Evolutionary conservation across 2,888 invertebrate genomes (phyloP).

Genomic region (Platycnemis pennipes): DNA sequence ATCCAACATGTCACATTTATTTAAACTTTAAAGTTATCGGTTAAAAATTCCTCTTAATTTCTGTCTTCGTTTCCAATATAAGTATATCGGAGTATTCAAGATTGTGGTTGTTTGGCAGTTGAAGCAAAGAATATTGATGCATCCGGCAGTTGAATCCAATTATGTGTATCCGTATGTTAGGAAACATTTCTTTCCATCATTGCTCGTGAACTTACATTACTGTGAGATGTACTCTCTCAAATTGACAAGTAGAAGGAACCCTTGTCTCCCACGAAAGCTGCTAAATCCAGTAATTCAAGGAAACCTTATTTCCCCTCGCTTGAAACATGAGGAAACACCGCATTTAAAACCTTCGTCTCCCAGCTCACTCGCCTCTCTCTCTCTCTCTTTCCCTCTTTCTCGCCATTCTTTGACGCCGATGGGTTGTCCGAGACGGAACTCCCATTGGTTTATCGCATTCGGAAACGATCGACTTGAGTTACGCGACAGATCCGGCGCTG

Average conservation of each 20-base stretch:
- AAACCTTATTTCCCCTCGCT: not conserved
- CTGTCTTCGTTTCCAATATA: no score
- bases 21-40: no score
- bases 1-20: no score
- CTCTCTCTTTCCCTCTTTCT: not conserved
- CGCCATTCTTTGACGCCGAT: not conserved
- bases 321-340: not conserved
- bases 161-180: no score
- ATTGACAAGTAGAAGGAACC: not conserved
- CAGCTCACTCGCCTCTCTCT: not conserved
- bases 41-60: no score
- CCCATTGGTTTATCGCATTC: constrained; percentile 33
- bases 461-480: constrained; percentile 44
- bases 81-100: no score
- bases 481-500: constrained; percentile 38
- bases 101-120: no score
- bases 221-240: not conserved
- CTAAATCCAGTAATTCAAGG: not conserved
- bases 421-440: not conserved
- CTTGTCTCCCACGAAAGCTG: not conserved
- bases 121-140: no score
- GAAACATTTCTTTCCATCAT: no score
- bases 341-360: not conserved
- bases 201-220: no score
- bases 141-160: no score